These are phyloP conservation scores for Ischnura elegans DNA, from an alignment of 2,888 invertebrate species.

Conservation along the genomic window DNA sequence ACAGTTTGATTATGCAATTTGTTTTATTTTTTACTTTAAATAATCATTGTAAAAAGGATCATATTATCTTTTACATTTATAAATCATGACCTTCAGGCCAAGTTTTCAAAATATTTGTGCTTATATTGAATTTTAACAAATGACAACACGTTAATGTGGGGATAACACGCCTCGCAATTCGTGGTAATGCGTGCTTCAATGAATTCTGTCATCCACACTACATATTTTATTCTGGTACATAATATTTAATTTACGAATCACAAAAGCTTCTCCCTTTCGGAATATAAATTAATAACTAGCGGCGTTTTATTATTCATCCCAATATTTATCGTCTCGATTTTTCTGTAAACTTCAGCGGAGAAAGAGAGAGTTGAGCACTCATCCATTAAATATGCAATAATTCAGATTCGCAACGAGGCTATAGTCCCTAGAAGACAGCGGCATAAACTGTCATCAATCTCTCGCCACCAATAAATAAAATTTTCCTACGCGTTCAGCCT, in stretches of 20 bases:
- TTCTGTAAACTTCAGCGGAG: background rate
- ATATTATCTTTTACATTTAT: too few species aligned
- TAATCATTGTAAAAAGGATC: too few species aligned
- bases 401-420: conserved; percentile 6
- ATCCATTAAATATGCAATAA: conserved; percentile 18
- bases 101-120: too few species aligned
- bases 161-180: background rate
- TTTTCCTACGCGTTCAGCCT: conserved; percentile 18
- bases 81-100: too few species aligned
- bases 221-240: background rate
- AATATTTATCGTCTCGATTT: background rate
- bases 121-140: too few species aligned
- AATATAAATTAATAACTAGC: background rate
- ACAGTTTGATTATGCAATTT: too few species aligned
- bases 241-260: background rate
- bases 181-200: background rate
- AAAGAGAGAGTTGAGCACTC: background rate
- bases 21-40: too few species aligned
- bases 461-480: conserved; percentile 45
- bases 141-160: background rate
- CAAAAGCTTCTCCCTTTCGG: background rate
- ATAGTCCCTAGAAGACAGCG: background rate
- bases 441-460: conserved; percentile 31
- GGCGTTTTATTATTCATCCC: background rate
- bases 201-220: background rate